Base-by-base conservation (phyloP, 2,797 vertebrate species). In the Prunella strophiata region DNA sequence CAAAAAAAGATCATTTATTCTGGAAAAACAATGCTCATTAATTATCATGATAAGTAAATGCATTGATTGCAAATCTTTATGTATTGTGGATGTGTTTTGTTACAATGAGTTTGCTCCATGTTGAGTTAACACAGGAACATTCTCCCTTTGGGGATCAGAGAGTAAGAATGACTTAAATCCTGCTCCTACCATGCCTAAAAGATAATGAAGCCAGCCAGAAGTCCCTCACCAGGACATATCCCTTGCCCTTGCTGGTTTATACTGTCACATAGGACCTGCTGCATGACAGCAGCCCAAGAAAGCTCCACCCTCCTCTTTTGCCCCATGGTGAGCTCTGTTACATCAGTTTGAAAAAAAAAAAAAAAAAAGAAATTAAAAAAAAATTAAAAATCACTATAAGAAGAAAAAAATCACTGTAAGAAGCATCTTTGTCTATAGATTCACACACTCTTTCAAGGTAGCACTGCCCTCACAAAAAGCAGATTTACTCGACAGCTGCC, bases 1-100 rank as follows among this genome's bases (percentile, higher is more conserved):
- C 76, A 34, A 73, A 66, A 93, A 77, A 91, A 57, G 11, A 88
- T 74, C 4, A 48, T 84, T 95, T 85, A 83, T 66, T 86, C 54
- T 63, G 42, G 50, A 23, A 94, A 94, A 93, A 94, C 15, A 88
- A 54, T 3, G 1, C 3, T 76, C 30, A 73, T 89, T 22, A 94
- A 94, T 85, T 88, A 83, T 50, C 38, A 63, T 82, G 57, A 89
- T 13, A 91, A 91, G 92, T 80, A 81, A 89, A 85, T 38, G 16
- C 9, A 29, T 13, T 66, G 38, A 79, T 54, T 80, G 42, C 50
- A 83, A 89, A 70, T 74, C 34, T 61, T 91, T 66, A 63, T 29
- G 50, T 29, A 51, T 29, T 77, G 22, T 72, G 55, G 29, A 66
- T 79, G 29, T 36, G 45, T 38, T 77, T 61, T 54, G 61, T 51